These are phyloP conservation scores for Hormiphora californensis DNA, from an alignment of 37 sponge, comb jelly and placozoan species.

Conservation along the genomic window DNA sequence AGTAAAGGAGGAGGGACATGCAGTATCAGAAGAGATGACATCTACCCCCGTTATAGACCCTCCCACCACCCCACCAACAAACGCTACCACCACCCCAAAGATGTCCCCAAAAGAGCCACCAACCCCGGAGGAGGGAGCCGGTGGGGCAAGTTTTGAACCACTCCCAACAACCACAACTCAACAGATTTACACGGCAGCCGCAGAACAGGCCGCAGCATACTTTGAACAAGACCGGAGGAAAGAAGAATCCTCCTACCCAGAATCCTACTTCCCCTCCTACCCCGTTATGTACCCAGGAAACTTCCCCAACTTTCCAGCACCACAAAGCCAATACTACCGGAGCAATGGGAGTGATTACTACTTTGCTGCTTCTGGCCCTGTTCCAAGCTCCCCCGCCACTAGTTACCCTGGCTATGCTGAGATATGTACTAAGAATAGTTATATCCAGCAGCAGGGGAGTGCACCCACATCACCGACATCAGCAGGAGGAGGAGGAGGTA, in stretches of 20 bases:
- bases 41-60: not conserved
- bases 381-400: constrained; percentile 14
- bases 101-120: not conserved
- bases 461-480: not conserved
- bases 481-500: not conserved
- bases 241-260: not conserved
- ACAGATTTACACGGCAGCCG: not conserved
- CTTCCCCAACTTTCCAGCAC: not conserved
- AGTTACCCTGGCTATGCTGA: constrained; percentile 31
- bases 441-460: constrained; percentile 33
- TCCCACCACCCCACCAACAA: too few species aligned
- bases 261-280: constrained; percentile 1
- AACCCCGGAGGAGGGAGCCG: not conserved
- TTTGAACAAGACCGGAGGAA: too few species aligned
- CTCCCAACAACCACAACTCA: too few species aligned
- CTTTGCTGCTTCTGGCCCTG: not conserved
- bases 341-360: constrained; percentile 5
- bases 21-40: not conserved
- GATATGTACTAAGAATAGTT: constrained; percentile 30
- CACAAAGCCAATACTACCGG: constrained; percentile 7
- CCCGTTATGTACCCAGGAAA: constrained; percentile 39
- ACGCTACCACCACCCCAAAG: too few species aligned
- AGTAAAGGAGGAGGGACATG: not conserved
- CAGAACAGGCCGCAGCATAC: not conserved
- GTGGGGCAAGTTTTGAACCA: not conserved